phyloP scores from a whole-genome alignment of 2,797 vertebrate species.

The Manis javanica region DNA sequence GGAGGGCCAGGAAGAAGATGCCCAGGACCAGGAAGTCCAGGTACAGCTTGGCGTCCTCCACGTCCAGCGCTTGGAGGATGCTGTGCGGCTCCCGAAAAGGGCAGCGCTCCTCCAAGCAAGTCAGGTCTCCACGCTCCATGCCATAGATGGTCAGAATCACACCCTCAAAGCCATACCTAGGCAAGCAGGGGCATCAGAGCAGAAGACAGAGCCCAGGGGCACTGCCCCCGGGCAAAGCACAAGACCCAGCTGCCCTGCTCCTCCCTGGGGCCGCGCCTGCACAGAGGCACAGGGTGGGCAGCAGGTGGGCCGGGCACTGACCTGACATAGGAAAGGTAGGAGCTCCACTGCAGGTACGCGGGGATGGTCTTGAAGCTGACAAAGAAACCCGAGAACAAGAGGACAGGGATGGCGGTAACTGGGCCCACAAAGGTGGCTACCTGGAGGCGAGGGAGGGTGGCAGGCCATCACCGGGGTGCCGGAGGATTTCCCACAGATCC shows the following conservation, averaged over 20 bases:
- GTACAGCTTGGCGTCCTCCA: conserved; percentile 97
- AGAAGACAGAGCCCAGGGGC: not conserved
- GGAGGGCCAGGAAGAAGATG: conserved; percentile 94
- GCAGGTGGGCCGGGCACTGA: conserved; percentile 60
- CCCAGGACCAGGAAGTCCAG: conserved; percentile 98
- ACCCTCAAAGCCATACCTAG: conserved; percentile 98
- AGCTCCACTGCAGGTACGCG: conserved; percentile 98
- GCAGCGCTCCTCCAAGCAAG: conserved; percentile 92
- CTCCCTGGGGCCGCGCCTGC: not conserved
- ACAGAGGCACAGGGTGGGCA: not conserved
- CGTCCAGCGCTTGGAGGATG: conserved; percentile 95
- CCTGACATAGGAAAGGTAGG: conserved; percentile 99
- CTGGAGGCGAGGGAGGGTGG: conserved; percentile 82
- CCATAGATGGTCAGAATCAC: conserved; percentile 98
- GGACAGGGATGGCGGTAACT: conserved; percentile 96
- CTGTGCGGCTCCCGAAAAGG: conserved; percentile 95
- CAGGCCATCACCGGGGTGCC: not conserved
- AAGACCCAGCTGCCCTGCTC: not conserved
- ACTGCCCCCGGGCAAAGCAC: not conserved
- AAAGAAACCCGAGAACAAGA: conserved; percentile 99
- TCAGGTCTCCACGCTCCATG: conserved; percentile 95
- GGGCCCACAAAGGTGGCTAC: conserved; percentile 98
- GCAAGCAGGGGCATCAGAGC: not conserved
- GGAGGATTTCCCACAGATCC: not conserved
- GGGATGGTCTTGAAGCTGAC: conserved; percentile 99